Percentiles rank a stretch among this genome's conserved stretches.
Conservation (phyloP, 2,888 invertebrate genomes). For the Ophioninae sp. region DNA sequence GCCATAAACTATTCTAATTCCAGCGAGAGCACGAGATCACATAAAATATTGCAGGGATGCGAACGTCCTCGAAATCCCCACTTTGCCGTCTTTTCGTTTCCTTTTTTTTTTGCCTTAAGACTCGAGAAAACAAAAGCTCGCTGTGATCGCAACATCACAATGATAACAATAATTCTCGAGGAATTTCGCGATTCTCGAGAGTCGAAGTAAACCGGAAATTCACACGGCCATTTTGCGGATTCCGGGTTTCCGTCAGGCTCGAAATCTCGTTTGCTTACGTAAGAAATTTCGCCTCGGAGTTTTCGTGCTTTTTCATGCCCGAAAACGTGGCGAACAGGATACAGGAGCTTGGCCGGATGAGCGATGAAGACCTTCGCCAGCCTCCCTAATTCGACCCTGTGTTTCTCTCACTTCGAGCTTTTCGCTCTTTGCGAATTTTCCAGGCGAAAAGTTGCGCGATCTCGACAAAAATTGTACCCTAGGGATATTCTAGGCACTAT, state of each 20-base stretch:
- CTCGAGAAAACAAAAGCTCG: slow-evolving; percentile 4
- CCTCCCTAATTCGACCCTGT: slow-evolving; percentile 24
- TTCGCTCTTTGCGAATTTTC: background rate
- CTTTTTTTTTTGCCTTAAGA: background rate
- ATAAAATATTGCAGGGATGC: slow-evolving; percentile 14
- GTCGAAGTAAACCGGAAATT: slow-evolving; percentile 30
- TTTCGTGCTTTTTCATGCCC: slow-evolving; percentile 21
- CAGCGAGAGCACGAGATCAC: slow-evolving; percentile 10
- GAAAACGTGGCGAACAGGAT: slow-evolving; percentile 27
- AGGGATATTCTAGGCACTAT: background rate
- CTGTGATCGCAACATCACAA: slow-evolving; percentile 24
- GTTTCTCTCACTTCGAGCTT: slow-evolving; percentile 25
- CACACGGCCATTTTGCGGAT: slow-evolving; percentile 36
- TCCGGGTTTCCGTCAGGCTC: slow-evolving; percentile 26
- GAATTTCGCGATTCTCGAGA: slow-evolving; percentile 15
- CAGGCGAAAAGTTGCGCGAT: background rate
- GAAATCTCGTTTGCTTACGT: slow-evolving; percentile 49
- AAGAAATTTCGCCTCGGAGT: slow-evolving; percentile 49
- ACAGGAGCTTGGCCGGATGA: slow-evolving; percentile 47
- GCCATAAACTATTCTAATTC: slow-evolving; percentile 41
- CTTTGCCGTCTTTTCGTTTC: background rate
- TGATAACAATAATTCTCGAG: slow-evolving; percentile 27
- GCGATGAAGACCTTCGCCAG: slow-evolving; percentile 43
- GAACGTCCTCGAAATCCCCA: slow-evolving; percentile 6
- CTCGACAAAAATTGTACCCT: background rate